Evolutionary conservation across 2,797 vertebrate species (phyloP).

Genomic region (Silurus lanzhouensis): DNA sequence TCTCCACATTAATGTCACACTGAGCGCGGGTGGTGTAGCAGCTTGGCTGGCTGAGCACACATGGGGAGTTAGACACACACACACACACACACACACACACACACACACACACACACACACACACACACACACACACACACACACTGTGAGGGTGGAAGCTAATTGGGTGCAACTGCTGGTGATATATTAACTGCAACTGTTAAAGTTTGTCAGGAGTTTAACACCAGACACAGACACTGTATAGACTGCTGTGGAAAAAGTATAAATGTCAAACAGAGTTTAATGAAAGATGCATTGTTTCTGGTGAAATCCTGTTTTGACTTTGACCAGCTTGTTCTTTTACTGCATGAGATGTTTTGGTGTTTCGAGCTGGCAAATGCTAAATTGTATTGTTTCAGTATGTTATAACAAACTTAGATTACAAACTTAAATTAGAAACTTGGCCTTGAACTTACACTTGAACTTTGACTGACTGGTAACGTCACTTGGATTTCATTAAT

Average conservation of each 20-base stretch:
- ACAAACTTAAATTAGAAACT: background rate
- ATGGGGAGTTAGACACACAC: constrained; percentile 30
- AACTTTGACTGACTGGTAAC: background rate
- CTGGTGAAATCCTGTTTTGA: constrained; percentile 15
- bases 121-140: constrained; percentile 53
- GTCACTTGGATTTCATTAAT: background rate
- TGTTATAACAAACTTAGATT: background rate
- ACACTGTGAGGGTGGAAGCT: constrained; percentile 35
- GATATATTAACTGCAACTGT: constrained; percentile 67
- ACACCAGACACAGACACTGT: background rate
- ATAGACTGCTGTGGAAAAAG: background rate
- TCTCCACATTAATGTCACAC: constrained; percentile 67
- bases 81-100: background rate
- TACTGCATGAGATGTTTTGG: background rate
- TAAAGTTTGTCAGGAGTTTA: constrained; percentile 56
- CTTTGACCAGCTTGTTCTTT: constrained; percentile 2
- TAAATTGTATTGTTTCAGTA: background rate
- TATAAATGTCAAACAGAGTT: constrained; percentile 27
- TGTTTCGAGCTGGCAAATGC: background rate
- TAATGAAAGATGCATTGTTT: background rate
- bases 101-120: constrained; percentile 27
- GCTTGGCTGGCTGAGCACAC: constrained; percentile 52
- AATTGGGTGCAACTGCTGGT: constrained; percentile 69
- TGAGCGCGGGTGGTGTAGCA: constrained; percentile 57
- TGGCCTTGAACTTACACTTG: background rate